Base-by-base conservation (phyloP, 2,797 vertebrate genomes). In the Antrozous pallidus region DNA sequence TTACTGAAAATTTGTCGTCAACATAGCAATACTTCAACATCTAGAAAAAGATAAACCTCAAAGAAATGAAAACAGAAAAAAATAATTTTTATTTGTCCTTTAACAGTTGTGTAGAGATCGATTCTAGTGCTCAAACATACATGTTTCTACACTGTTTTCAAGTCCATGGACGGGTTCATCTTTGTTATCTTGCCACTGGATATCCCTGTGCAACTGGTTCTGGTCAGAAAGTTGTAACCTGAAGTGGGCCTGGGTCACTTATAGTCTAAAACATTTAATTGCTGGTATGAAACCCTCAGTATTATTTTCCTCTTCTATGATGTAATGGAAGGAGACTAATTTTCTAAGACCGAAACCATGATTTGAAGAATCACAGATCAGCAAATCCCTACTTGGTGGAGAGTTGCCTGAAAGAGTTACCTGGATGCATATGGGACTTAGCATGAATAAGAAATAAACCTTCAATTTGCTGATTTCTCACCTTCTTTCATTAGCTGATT, bases 1-100 rank as follows among this genome's bases (percentile, higher is more conserved):
- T 88, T 82, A 42, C 6, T 93, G 79, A 94, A 90, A 91, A 86
- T 58, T 91, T 85, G 22, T 56, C 26, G 90, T 92, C 56, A 70
- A 40, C 28, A 85, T 2, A 71, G 36, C 7, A 71, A 92, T 65
- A 74, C 80, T 90, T 74, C 79, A 54, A 67, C 51, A 88, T 77
- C 28, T 75, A 22, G 33, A 54, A 84, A 78, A 89, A 75, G 16
- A 70, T 47, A 85, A 75, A 74, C 61, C 47, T 54, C 40, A 88
- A 70, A 71, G 42, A 40, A 82, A 70, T 5, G 45, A n/a, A 65
- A 47, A 49, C 14, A 70, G 3, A 51, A 7, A 78, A 69, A 67
- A 31, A 80, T 84, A 77, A n/a, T 40, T 36, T 95, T 75, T 49
- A 24, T 86, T 77, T 92, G 11, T 54, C 47, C 16, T 88, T 61